Percentiles rank a stretch among this genome's conserved stretches.
phyloP scores from a whole-genome alignment of 2,888 invertebrate genomes.

The Phorcus lineatus region DNA sequence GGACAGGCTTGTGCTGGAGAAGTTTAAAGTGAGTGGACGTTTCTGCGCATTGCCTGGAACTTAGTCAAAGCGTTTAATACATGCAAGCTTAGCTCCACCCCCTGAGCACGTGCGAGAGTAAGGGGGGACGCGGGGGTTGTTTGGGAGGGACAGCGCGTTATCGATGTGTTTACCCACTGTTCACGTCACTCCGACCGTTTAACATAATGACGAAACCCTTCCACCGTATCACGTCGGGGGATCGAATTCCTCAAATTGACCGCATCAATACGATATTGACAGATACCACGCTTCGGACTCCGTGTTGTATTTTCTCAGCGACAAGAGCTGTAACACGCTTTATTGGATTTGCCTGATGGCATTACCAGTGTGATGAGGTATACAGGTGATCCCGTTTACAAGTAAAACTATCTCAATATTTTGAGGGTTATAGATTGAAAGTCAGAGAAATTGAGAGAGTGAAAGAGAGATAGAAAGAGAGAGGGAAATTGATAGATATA shows the following conservation, averaged over 20 bases:
- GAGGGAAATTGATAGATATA: neutral
- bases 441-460: neutral
- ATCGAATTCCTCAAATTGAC: slow-evolving; percentile 13
- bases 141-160: neutral
- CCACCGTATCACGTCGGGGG: neutral
- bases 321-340: neutral
- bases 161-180: neutral
- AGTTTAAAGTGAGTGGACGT: slow-evolving; percentile 1
- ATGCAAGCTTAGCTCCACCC: neutral
- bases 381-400: neutral
- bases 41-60: neutral
- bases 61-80: neutral
- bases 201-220: neutral
- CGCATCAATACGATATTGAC: slow-evolving; percentile 2
- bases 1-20: neutral
- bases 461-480: neutral
- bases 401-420: neutral
- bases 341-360: neutral
- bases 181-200: neutral
- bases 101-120: neutral
- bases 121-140: neutral
- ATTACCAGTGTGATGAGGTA: neutral
- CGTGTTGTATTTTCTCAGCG: neutral
- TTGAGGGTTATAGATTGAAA: neutral
- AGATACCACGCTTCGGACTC: neutral